Percentiles rank a stretch among this genome's conserved stretches.
phyloP scores from a whole-genome alignment of 1,140 invertebrate species.

The Wiebesia pumilae region DNA sequence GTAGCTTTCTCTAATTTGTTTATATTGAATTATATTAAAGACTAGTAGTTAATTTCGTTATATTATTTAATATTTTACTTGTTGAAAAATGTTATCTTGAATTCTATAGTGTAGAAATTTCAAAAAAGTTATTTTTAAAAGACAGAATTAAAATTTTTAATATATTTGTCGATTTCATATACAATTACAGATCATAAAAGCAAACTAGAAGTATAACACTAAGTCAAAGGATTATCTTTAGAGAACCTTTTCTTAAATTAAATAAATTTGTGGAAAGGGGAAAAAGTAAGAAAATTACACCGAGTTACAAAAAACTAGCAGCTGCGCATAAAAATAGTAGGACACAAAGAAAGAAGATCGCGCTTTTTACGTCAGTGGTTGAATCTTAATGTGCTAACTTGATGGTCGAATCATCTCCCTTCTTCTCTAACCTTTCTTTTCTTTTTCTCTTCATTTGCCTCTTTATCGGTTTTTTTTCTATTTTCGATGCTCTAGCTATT shows the following conservation, averaged over 20 bases:
- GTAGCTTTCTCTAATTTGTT: no score
- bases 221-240: no score
- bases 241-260: not conserved
- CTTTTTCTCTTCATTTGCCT: not conserved
- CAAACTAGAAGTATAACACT: no score
- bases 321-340: not conserved
- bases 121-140: no score
- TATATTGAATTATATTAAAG: no score
- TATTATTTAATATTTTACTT: no score
- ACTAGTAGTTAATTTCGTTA: no score
- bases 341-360: slow-evolving; percentile 26
- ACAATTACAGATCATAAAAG: no score
- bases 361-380: slow-evolving; percentile 46
- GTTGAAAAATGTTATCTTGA: no score
- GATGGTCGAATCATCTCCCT: slow-evolving; percentile 29
- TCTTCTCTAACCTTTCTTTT: slow-evolving; percentile 23
- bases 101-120: no score
- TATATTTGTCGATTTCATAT: no score
- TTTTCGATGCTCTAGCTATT: not conserved
- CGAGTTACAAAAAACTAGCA: not conserved
- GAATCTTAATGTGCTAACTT: slow-evolving; percentile 49
- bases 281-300: not conserved
- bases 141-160: no score
- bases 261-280: not conserved
- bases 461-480: not conserved